Conservation (phyloP, 2,113 vertebrate species). For the Alouatta palliata region DNA sequence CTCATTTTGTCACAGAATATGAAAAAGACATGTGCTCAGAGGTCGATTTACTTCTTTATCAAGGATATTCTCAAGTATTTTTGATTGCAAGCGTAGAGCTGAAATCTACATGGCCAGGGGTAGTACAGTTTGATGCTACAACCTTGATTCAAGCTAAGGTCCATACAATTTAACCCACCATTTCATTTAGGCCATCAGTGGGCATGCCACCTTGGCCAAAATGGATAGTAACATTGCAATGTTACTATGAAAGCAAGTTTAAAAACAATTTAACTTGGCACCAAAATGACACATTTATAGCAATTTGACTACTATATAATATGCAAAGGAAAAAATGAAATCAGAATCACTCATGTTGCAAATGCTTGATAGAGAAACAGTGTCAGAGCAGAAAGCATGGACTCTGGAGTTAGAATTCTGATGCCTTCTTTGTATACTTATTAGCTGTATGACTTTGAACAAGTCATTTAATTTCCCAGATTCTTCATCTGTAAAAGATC, state of each 20-base stretch:
- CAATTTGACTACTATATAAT: background rate
- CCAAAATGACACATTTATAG: background rate
- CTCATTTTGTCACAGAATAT: background rate
- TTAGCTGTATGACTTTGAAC: background rate
- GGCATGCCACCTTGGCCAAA: background rate
- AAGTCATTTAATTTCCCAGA: background rate
- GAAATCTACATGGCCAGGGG: fast-evolving
- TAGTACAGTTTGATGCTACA: background rate
- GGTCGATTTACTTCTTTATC: background rate
- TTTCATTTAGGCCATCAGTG: background rate
- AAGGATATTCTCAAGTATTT: background rate
- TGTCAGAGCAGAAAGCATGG: background rate
- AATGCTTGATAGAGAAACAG: background rate
- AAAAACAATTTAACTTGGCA: background rate
- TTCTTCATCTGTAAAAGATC: background rate
- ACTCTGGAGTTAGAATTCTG: background rate
- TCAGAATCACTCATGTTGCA: background rate
- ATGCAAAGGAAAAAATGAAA: background rate
- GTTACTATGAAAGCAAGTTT: background rate
- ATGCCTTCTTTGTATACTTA: background rate
- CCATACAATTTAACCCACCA: background rate
- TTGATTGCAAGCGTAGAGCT: background rate
- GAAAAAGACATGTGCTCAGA: background rate
- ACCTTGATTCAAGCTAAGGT: background rate
- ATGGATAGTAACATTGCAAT: background rate